phyloP scores from a whole-genome alignment of 35 echinoderm and acorn worm species.

The Anneissia japonica region DNA sequence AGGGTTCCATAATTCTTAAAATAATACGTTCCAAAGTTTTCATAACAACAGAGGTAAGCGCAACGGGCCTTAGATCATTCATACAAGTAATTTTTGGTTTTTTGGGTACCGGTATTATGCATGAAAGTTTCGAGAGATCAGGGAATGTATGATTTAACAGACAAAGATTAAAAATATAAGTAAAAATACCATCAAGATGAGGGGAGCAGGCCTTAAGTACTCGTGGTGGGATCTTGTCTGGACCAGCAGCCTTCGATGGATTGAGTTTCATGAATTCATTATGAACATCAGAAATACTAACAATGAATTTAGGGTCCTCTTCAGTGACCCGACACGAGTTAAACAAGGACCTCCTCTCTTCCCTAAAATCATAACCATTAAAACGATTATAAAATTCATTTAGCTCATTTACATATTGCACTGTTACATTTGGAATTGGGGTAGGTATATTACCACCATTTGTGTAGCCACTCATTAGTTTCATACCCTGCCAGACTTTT shows the following conservation, averaged over 20 bases:
- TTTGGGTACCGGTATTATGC: slow-evolving; percentile 34
- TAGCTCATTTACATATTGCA: slow-evolving; percentile 6
- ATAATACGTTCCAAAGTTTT: slow-evolving; percentile 22
- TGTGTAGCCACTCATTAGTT: background rate
- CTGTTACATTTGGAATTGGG: background rate
- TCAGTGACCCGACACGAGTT: no score
- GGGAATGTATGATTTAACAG: background rate
- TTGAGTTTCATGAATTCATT: slow-evolving; percentile 8
- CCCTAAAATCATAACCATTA: no score
- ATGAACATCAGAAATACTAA: slow-evolving; percentile 2
- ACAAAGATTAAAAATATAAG: slow-evolving; percentile 22
- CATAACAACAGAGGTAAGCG: slow-evolving; percentile 44
- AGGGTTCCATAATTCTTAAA: slow-evolving; percentile 26
- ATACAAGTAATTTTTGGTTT: slow-evolving; percentile 38
- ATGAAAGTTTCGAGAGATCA: slow-evolving; percentile 9
- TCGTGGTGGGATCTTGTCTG: background rate
- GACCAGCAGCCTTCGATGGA: slow-evolving; percentile 10
- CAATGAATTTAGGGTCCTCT: no score
- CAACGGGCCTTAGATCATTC: slow-evolving; percentile 56
- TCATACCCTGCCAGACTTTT: background rate
- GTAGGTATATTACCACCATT: background rate
- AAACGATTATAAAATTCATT: background rate
- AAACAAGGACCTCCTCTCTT: no score
- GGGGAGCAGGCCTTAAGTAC: slow-evolving; percentile 20
- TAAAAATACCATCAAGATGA: slow-evolving; percentile 11